These are phyloP conservation scores for Holothuria leucospilota DNA, from an alignment of 53 echinoderm and acorn worm species.

Conservation along the genomic window DNA sequence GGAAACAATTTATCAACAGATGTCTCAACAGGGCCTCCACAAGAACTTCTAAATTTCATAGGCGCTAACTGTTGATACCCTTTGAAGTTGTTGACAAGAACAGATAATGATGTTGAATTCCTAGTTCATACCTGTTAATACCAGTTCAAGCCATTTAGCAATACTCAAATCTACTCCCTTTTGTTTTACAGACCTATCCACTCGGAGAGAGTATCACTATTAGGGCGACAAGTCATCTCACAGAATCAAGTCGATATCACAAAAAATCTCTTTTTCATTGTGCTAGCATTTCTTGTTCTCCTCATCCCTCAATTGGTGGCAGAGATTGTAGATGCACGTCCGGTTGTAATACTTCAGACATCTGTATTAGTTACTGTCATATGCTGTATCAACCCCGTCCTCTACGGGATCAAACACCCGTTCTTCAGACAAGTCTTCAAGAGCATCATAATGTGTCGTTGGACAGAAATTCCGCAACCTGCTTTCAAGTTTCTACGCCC, in stretches of 20 bases:
- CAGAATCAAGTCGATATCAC: slow-evolving; percentile 12
- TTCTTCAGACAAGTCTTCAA: slow-evolving; percentile 11
- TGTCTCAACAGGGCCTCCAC: too few relatives aligned
- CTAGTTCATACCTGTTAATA: background rate
- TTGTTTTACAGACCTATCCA: background rate
- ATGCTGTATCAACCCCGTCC: slow-evolving; percentile 19
- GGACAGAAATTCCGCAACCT: slow-evolving; percentile 23
- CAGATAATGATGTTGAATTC: too few relatives aligned
- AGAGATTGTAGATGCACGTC: background rate
- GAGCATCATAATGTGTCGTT: background rate
- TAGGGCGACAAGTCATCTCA: too few relatives aligned
- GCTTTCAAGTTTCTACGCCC: slow-evolving; percentile 2
- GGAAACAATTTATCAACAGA: too few relatives aligned
- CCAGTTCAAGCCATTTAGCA: background rate
- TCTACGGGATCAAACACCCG: slow-evolving; percentile 23
- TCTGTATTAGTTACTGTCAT: slow-evolving; percentile 1
- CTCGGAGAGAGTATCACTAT: background rate
- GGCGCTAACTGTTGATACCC: too few relatives aligned
- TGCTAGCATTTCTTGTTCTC: background rate
- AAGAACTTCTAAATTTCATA: too few relatives aligned
- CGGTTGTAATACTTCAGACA: background rate
- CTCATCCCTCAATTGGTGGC: background rate
- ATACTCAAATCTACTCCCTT: background rate
- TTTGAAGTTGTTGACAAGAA: too few relatives aligned
- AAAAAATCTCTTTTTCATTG: background rate